A percentile compares a stretch with the other conserved stretches of the same genome.
Evolutionary conservation across 2,113 vertebrate genomes (phyloP).

Genomic region (Sphaerodactylus townsendi): DNA sequence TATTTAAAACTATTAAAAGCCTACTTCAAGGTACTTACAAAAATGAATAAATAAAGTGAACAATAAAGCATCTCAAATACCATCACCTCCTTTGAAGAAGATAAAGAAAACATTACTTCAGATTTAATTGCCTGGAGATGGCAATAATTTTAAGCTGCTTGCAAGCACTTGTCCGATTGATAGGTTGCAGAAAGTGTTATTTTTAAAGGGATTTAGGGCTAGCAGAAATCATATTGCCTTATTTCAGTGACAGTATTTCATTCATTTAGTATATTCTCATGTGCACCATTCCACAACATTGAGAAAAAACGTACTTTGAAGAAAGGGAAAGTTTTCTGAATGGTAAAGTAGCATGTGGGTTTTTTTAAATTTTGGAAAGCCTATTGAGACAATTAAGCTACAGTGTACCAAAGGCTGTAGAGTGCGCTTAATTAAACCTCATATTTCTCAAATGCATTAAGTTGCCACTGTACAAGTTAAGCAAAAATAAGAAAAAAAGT

Average conservation of each 20-base stretch:
- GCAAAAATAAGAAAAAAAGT: constrained; percentile 71
- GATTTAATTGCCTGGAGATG: constrained; percentile 44
- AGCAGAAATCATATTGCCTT: constrained; percentile 69
- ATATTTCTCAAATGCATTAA: constrained; percentile 70
- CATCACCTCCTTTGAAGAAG: constrained; percentile 55
- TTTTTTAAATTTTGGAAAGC: constrained; percentile 52
- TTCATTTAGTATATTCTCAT: constrained; percentile 60
- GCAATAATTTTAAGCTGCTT: constrained; percentile 69
- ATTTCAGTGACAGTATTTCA: constrained; percentile 59
- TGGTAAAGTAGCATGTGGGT: constrained; percentile 56
- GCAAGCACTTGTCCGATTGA: constrained; percentile 61
- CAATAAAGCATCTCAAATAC: constrained; percentile 56
- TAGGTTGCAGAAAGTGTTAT: constrained; percentile 58
- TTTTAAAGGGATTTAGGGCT: constrained; percentile 55
- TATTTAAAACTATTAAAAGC: constrained; percentile 75
- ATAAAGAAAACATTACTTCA: constrained; percentile 57
- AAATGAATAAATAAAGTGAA: constrained; percentile 67
- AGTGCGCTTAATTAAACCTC: constrained; percentile 72
- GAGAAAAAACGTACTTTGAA: background rate
- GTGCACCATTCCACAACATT: constrained; percentile 58
- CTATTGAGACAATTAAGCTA: constrained; percentile 56
- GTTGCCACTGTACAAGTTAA: constrained; percentile 80
- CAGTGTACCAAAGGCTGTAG: constrained; percentile 66
- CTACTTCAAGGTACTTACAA: constrained; percentile 69
- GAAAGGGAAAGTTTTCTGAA: constrained; percentile 41